A percentile compares a stretch with the other conserved stretches of the same genome.
Conservation (phyloP, 2,113 vertebrate genomes). For the Lycocorax pyrrhopterus region DNA sequence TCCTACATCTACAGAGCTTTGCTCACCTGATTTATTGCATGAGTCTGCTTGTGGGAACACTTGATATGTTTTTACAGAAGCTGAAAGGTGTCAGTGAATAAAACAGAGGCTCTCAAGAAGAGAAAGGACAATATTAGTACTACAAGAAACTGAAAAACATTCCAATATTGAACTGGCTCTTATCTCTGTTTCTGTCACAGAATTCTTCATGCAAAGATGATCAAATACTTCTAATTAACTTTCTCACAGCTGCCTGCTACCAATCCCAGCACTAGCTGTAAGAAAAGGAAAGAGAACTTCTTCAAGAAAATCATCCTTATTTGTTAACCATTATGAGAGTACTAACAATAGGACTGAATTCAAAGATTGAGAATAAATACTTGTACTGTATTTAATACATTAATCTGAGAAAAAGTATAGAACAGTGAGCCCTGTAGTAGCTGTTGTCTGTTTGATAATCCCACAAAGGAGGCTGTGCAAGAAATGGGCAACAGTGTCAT, state of each 20-base stretch:
- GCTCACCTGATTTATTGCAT: constrained; percentile 12
- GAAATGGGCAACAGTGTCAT: background rate
- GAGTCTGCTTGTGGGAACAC: background rate
- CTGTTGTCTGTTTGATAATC: background rate
- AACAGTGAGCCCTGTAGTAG: rapidly evolving
- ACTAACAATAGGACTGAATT: background rate
- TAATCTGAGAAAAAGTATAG: background rate
- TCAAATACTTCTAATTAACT: background rate
- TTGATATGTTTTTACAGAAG: constrained; percentile 22
- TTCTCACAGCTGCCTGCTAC: background rate
- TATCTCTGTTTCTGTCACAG: background rate
- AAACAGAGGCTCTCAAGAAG: background rate
- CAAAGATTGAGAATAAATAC: background rate
- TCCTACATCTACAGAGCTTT: background rate
- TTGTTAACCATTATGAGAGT: background rate
- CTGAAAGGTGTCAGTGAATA: constrained; percentile 29
- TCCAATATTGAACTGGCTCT: background rate
- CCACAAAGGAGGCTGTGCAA: background rate
- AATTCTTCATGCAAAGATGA: background rate
- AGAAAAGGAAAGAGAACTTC: background rate
- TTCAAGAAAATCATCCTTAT: background rate
- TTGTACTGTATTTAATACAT: background rate
- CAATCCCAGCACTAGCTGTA: background rate
- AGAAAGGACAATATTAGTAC: background rate
- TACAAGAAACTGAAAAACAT: background rate